Percentiles rank a stretch among this genome's conserved stretches.
phyloP scores from a whole-genome alignment of 2,113 vertebrate species.

The Thomomys bottae region DNA sequence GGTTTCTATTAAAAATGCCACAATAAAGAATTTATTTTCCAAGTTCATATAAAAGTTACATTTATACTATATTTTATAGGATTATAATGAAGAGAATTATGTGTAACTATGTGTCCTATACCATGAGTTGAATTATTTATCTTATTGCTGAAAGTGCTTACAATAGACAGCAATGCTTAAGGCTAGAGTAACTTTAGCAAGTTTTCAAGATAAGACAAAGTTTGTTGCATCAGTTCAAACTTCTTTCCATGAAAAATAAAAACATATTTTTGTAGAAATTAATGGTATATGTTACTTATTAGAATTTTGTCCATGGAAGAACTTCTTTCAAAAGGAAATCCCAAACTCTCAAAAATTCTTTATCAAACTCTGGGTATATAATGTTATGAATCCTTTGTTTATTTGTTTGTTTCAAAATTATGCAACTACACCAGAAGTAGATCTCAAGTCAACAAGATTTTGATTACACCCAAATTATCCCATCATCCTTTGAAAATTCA shows the following conservation, averaged over 20 bases:
- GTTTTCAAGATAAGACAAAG: background rate
- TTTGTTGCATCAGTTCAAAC: background rate
- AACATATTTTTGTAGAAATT: background rate
- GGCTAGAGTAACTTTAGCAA: background rate
- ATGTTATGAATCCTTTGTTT: background rate
- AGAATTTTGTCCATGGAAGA: background rate
- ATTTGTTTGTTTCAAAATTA: background rate
- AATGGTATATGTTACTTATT: background rate
- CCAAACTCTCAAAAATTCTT: background rate
- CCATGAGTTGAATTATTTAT: background rate
- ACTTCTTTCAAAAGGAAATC: background rate
- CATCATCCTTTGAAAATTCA: background rate
- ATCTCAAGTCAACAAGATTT: no score
- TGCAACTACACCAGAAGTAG: background rate
- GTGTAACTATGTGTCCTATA: no score
- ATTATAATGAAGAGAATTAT: background rate
- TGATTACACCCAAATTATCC: no score
- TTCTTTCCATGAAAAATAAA: no score
- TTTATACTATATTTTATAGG: background rate
- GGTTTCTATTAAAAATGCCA: background rate
- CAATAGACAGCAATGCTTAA: no score
- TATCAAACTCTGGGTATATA: background rate
- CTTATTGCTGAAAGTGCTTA: background rate
- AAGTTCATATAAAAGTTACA: background rate
- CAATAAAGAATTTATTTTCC: background rate